Evolutionary conservation across 2,888 invertebrate genomes (phyloP).

Genomic region (Cerceris ruficornis): DNA sequence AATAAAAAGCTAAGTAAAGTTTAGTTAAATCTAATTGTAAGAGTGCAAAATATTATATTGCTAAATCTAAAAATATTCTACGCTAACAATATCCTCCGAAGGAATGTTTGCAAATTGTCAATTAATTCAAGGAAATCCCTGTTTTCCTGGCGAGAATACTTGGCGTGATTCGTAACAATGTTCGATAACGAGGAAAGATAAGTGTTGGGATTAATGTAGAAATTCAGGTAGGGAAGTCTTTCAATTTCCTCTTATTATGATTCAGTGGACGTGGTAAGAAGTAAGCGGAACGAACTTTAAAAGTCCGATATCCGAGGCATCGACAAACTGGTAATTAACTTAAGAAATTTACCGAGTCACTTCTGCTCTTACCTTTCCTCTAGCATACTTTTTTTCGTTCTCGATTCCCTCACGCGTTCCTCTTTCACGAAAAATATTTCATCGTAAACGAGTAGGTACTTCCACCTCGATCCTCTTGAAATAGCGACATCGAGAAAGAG

Average conservation of each 20-base stretch:
- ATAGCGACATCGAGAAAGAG: not conserved
- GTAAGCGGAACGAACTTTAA: not conserved
- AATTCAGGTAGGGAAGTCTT: not conserved
- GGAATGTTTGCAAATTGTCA: too few species aligned
- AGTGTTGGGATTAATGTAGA: not conserved
- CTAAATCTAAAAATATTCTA: too few species aligned
- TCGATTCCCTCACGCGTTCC: not conserved
- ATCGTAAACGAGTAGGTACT: not conserved
- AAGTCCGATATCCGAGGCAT: conserved; percentile 16
- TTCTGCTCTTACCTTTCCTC: not conserved
- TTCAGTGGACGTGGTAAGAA: not conserved
- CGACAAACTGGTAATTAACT: conserved; percentile 37
- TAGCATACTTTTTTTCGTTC: not conserved
- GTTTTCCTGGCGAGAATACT: too few species aligned
- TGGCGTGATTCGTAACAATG: too few species aligned
- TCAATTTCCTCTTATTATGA: not conserved
- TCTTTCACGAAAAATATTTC: not conserved
- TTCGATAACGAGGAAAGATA: too few species aligned
- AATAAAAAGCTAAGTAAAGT: too few species aligned
- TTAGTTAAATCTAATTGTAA: too few species aligned
- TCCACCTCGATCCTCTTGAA: not conserved
- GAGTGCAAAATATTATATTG: too few species aligned
- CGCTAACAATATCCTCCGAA: too few species aligned
- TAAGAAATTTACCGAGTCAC: conserved; percentile 13
- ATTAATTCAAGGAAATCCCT: too few species aligned